Evolutionary conservation across 2,888 invertebrate genomes (phyloP).

Genomic region (Sesamia inferens): DNA sequence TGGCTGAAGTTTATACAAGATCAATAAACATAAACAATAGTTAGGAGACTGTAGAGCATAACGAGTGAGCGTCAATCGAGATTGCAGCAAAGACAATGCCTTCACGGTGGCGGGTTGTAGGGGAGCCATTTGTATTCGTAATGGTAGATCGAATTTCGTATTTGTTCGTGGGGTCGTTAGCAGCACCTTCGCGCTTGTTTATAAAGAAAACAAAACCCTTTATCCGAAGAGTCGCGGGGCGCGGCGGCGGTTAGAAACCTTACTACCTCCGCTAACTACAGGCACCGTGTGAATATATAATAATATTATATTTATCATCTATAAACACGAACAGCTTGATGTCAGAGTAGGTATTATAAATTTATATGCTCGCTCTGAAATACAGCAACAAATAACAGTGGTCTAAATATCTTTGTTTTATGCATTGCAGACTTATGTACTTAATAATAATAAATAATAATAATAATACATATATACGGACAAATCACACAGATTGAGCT

Average conservation of each 20-base stretch:
- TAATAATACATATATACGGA: too few relatives aligned
- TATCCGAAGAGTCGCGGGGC: constrained; percentile 68
- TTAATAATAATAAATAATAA: too few relatives aligned
- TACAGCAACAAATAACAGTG: constrained; percentile 41
- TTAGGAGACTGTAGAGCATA: constrained; percentile 65
- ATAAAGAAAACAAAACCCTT: constrained; percentile 89
- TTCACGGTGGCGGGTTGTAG: constrained; percentile 73
- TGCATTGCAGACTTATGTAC: constrained; percentile 19
- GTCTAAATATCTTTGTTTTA: constrained; percentile 45
- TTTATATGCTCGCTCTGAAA: constrained; percentile 15
- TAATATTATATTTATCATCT: constrained; percentile 49
- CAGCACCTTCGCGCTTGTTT: constrained; percentile 88
- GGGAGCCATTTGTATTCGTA: constrained; percentile 88
- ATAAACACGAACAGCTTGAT: constrained; percentile 44
- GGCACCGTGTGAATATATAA: constrained; percentile 73
- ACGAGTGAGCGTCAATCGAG: constrained; percentile 75
- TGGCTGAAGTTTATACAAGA: constrained; percentile 45
- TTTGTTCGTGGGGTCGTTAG: constrained; percentile 89
- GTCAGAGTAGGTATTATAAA: constrained; percentile 27
- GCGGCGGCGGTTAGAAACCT: constrained; percentile 72
- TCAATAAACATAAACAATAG: constrained; percentile 73
- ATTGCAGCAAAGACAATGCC: constrained; percentile 84
- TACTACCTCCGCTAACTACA: constrained; percentile 64
- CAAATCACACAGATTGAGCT: too few relatives aligned
- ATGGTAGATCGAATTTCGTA: constrained; percentile 90